Conservation (phyloP, 2,797 vertebrate genomes). For the Morus bassanus region DNA sequence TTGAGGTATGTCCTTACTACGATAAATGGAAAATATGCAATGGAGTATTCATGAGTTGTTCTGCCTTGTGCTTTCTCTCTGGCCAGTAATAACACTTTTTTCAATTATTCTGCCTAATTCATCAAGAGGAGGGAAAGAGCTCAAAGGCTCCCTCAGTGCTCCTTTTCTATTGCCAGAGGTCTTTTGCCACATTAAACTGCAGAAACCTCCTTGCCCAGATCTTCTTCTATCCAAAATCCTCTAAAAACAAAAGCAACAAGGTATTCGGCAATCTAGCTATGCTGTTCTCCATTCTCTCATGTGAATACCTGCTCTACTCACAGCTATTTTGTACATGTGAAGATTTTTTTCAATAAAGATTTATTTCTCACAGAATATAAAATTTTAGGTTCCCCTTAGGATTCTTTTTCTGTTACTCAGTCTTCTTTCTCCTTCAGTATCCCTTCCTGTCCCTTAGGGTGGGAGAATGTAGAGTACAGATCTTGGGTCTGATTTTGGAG, state of each 20-base stretch:
- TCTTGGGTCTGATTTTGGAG: neutral
- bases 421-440: neutral
- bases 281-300: neutral
- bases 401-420: neutral
- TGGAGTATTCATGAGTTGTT: neutral
- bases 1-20: neutral
- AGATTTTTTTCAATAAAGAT: neutral
- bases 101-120: neutral
- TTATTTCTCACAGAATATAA: neutral
- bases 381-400: neutral
- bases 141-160: neutral
- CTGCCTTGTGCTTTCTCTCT: neutral
- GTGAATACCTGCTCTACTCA: neutral
- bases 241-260: neutral
- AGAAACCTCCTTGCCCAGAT: neutral
- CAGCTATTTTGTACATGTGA: neutral
- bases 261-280: neutral
- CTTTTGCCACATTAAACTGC: neutral
- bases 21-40: neutral
- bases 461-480: neutral
- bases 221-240: neutral
- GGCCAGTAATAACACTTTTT: neutral
- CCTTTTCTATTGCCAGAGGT: neutral
- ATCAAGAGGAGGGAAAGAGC: neutral
- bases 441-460: neutral